Base-by-base conservation (phyloP, 2,888 invertebrate species). In the Polyploca ridens region DNA sequence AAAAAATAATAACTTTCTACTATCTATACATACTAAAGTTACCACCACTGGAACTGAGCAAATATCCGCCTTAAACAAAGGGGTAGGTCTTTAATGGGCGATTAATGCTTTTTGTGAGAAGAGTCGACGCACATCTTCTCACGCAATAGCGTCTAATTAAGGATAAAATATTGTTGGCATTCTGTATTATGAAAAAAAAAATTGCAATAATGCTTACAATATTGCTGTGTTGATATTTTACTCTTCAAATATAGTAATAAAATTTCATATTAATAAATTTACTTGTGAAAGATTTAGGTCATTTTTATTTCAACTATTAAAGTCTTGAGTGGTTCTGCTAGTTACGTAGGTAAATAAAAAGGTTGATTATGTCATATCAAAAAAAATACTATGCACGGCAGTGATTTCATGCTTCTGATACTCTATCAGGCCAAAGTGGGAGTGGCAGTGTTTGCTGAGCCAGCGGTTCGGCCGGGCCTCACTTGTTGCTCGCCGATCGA, bases 401-500 rank as follows among this genome's bases (percentile, higher is more conserved):
- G 54, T 54, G 16, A 54, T 27, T 44, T 19, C 0, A 11, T 41
- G 13, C n/a, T n/a, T n/a, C n/a, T n/a, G n/a, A n/a, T n/a, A n/a
- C n/a, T n/a, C n/a, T n/a, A n/a, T n/a, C n/a, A n/a, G 63, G 68
- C 63, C 69, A 64, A 58, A 7, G 38, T 62, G 68, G 70, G 66
- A 70, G 75, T 67, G 67, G 75, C 67, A 68, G 66, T 71, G 67
- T 66, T 66, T 67, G 65, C 58, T 44, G 27, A 68, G 67, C 64
- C 62, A 70, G 67, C 60, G 66, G 63, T 44, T 69, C 64, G 69
- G 75, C 76, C 75, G 66, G 71, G 71, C 64, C 63, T 79, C 81
- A 89, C 89, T 88, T 88, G 89, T 88, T 89, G 89, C 88, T 79
- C 63, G 74, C 3, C 66, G 74, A 85, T 88, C 87, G 86, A 88